Base-by-base conservation (phyloP, 2,113 vertebrate genomes). In the Grallaria varia region DNA sequence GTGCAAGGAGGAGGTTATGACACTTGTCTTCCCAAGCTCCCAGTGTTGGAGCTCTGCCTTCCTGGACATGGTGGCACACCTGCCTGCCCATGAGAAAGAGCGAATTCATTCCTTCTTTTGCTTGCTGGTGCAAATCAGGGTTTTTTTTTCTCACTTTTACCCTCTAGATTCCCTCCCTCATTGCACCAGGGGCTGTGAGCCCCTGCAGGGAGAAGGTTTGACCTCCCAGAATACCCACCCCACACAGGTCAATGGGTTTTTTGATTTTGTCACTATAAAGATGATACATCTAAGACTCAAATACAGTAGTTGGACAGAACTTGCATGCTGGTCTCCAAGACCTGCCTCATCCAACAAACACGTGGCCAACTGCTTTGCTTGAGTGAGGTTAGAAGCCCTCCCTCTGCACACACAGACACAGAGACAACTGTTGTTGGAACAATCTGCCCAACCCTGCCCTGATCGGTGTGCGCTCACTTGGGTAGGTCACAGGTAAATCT, bases 371-470 rank as follows among this genome's bases (percentile, higher is more conserved):
- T 83, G 81, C 45, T 83, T 31, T 67, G 53, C 58, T 12, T 8
- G 23, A 28, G 11, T 4, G 23, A 56, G 11, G 25, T 49, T 72
- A 91, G 33, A 79, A 63, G 93, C 59, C 78, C 89, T 94, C 81
- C 84, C 79, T 79, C 63, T 82, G 39, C 82, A 56, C 50, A 80
- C 14, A 5, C 81, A 27, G 10, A 67, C 56, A 88, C 49, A 50
- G 8, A 80, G 47, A 92, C 35, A 49, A n/a, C 71, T 18, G 66
- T 35, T 79, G 86, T 86, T 62, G 35, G 56, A 90, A 75, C 84
- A n/a, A 58, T 77, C 93, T 95, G 92, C 83, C 84, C 66, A 59
- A 87, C 92, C 85, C 59, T 80, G 68, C 93, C 78, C 95, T 60
- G 90, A 91, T 93, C 42, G 72, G 63, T 23, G 74, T 81, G 87